Evolutionary conservation across 2,113 vertebrate genomes (phyloP), one percentile per base, ranked within the genome.

Genomic region (Vombatus ursinus): DNA sequence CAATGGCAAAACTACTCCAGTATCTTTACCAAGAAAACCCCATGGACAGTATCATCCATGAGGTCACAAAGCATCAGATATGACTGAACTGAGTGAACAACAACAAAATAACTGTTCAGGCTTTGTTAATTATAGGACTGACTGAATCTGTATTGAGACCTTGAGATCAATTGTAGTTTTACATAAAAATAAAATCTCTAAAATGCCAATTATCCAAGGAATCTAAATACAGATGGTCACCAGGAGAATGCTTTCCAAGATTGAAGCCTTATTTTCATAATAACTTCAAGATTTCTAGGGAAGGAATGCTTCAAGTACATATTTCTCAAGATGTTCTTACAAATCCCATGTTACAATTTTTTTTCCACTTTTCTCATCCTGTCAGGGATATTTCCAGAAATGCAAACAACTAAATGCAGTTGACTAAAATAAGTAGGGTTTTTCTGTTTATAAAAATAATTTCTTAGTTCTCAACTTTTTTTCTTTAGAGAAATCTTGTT

Each of bases 71-170:
- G 57, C 11, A 37, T 37, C 11, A 3, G 1, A 77, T n/a, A 77
- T n/a, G 68, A 44, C 2, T 84, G 6, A 44, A 44, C 23, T 23
- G 1, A 23, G n/a, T 44, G 19, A 44, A 44, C 7, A 77, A 77
- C 1, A 37, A 1, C n/a, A n/a, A 84, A 44, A 84, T 68, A 37
- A 68, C 5, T 68, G n/a, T 84, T 84, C 51, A 89, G 52, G 37
- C 92, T 93, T 94, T 96, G 96, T 50, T 92, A 95, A 54, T 89
- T 57, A 31, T 50, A 90, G 50, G 92, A 96, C 90, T 93, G 50
- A 7, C 51, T 50, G 53, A 44, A 52, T 89, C 93, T 95, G 92
- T 50, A 84, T 2, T 11, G 90, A 52, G 53, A 90, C n/a, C 37
- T 93, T 37, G 90, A 57, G 52, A 93, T 91, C 47, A 84, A 94